Base-by-base conservation (phyloP, 2,113 vertebrate genomes). In the Daubentonia madagascariensis region DNA sequence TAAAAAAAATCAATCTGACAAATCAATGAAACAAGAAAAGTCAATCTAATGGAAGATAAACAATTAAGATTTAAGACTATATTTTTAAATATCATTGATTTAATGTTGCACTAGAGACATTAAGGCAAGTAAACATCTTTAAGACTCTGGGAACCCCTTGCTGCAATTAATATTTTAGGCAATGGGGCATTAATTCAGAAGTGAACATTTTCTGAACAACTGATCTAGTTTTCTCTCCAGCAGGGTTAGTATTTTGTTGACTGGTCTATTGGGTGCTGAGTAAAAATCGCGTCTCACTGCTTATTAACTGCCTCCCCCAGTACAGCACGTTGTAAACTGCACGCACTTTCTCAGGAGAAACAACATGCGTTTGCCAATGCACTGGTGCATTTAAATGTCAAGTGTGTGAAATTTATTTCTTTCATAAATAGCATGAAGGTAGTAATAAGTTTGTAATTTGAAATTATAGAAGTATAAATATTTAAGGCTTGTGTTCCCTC, bases 331-430 rank as follows among this genome's bases (percentile, higher is more conserved):
- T 97, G 83, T 83, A 89, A 67, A 87, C 30, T 75, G 94, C 76
- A 63, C 78, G 6, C 35, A 48, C 94, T 98, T 97, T 67, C 97
- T 97, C 96, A 85, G 89, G 95, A 96, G 95, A 73, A 96, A 84
- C 48, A 78, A 85, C 25, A 16, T 30, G 17, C n/a, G 20, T 14
- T 40, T 63, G 48, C 92, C 92, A 35, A 13, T 13, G 5, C 22
- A 6, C 28, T 78, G 23, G 35, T 87, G 45, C 57, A 37, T n/a
- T 76, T 80, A 70, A 70, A 35, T 73, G 80, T 65, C 45, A 84
- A 81, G 32, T 59, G 35, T 68, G n/a, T 61, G 76, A 10, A 37
- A n/a, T 81, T 63, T 61, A 43, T 54, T 54, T 37, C 78, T 86
- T 68, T 83, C 3, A 18, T 94, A 25, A 68, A 52, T 80, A 37